Evolutionary conservation across 1,140 invertebrate genomes (phyloP), one percentile per base, ranked within the genome.

Genomic region (Drosophila rufa): DNA sequence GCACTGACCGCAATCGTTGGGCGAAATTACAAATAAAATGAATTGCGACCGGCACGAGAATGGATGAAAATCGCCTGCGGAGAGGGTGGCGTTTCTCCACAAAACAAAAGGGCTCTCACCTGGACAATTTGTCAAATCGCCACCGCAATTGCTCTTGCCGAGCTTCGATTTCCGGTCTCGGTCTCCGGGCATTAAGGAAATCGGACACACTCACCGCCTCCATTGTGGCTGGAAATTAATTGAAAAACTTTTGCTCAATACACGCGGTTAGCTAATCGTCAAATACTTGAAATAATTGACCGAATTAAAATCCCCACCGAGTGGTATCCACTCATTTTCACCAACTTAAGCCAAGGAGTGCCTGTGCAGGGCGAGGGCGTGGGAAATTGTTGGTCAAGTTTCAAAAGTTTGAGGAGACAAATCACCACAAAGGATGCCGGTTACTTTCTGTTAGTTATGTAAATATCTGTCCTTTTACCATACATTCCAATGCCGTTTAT

Each of bases 41-140:
- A 56, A 60, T 69, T 60, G 80, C 50, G 25, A 79, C 50, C 27
- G 47, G 47, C n/a, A 30, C n/a, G 55, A 25, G 47, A 51, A 45
- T 50, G 62, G 36, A 42, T 53, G 66, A 78, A 79, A 58, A 58
- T 60, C 27, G 51, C 69, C 46, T 51, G 45, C n/a, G 17, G 43
- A 17, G 19, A 6, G 22, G 33, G n/a, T 15, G 27, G 47, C 22
- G 2, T 25, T 25, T 30, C 38, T 33, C 36, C 36, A 47, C 67
- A 57, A 79, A 89, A 89, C 80, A 89, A 89, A 90, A 74, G 85
- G 75, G 73, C 80, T 69, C 73, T 69, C 65, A 71, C 69, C 79
- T 80, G 55, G 58, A 82, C 79, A 90, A 90, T 90, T 90, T 90
- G 85, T 90, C 85, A 90, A 90, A 90, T 90, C 81, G 85, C 82